phyloP scores from a whole-genome alignment of 2,888 invertebrate genomes.

The Lasioglossum calceatum region DNA sequence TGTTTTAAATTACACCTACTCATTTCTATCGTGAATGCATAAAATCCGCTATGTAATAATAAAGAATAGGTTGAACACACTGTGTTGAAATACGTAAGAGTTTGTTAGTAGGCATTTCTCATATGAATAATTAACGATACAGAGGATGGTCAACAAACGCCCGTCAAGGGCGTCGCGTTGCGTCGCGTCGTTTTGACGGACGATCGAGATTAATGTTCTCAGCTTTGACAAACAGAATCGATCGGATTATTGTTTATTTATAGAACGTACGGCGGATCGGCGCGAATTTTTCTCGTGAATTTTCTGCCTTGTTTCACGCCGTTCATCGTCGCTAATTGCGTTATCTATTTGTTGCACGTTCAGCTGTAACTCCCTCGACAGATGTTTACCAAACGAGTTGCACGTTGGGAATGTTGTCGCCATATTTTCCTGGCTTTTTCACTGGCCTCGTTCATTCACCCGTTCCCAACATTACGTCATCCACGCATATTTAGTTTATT shows the following conservation, averaged over 20 bases:
- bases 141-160: neutral
- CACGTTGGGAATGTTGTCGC: neutral
- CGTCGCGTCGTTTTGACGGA: neutral
- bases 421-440: neutral
- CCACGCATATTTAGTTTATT: neutral
- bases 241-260: neutral
- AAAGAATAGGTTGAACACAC: neutral
- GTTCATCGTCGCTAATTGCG: neutral
- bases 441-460: constrained; percentile 1
- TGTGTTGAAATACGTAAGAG: neutral
- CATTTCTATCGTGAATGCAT: too few relatives aligned
- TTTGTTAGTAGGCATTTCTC: neutral
- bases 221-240: neutral
- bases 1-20: too few relatives aligned
- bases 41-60: neutral
- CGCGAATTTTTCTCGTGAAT: neutral
- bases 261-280: neutral
- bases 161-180: too few relatives aligned
- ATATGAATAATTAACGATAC: neutral
- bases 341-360: neutral
- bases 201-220: neutral
- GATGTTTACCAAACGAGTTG: neutral
- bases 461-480: neutral
- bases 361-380: neutral
- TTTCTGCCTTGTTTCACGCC: neutral